A percentile compares a stretch with the other conserved stretches of the same genome.
Conservation (phyloP, 1,140 invertebrate genomes). For the Zaprionus kolodkinae region DNA sequence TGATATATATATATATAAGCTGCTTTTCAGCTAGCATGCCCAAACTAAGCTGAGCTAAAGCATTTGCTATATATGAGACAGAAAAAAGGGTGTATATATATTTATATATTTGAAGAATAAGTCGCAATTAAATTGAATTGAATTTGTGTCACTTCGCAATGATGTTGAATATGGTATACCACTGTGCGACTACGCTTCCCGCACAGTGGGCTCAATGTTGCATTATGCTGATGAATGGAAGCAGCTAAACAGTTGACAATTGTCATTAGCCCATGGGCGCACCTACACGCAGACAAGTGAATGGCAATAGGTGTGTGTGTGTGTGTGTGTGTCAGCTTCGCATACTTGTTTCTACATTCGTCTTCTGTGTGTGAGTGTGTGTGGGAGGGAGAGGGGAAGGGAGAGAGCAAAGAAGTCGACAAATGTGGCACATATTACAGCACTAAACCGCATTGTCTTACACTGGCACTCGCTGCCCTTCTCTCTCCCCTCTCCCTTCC, state of each 20-base stretch:
- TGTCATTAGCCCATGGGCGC: constrained; percentile 1
- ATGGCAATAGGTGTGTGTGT: not conserved
- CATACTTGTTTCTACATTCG: constrained; percentile 5
- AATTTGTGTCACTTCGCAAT: too few relatives aligned
- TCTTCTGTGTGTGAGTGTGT: not conserved
- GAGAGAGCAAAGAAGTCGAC: constrained; percentile 25
- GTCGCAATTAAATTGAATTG: too few relatives aligned
- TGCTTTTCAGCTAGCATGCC: too few relatives aligned
- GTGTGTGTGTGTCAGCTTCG: not conserved
- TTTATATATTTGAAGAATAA: too few relatives aligned
- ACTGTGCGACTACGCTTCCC: too few relatives aligned
- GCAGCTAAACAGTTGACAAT: constrained; percentile 5
- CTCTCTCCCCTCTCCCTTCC: constrained; percentile 4
- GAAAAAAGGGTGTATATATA: too few relatives aligned
- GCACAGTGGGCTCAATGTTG: not conserved
- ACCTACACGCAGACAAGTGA: not conserved
- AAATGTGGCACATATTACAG: constrained; percentile 36
- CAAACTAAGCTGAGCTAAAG: too few relatives aligned
- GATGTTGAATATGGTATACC: too few relatives aligned
- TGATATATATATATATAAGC: too few relatives aligned
- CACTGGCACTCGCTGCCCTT: too few relatives aligned
- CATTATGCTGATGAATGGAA: not conserved
- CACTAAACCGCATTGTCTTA: constrained; percentile 20
- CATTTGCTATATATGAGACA: too few relatives aligned
- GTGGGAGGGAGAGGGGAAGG: too few relatives aligned